phyloP scores from a whole-genome alignment of 2,888 invertebrate species.

The Dasypolia templi region DNA sequence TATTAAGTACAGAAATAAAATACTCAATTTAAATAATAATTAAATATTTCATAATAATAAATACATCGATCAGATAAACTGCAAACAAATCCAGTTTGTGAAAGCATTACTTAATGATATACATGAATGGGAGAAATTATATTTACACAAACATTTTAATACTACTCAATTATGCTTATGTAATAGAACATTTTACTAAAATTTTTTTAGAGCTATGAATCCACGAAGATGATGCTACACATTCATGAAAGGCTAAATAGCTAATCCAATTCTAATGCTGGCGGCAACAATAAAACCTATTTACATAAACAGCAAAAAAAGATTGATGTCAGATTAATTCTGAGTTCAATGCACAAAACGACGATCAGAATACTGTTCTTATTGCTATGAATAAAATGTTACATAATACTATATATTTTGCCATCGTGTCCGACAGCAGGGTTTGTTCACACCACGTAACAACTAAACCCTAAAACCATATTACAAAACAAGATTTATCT shows the following conservation, averaged over 20 bases:
- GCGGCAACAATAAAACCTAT: not conserved
- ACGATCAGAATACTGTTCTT: slow-evolving; percentile 57
- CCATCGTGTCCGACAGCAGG: not conserved
- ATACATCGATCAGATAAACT: slow-evolving; percentile 1
- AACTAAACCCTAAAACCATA: slow-evolving; percentile 4
- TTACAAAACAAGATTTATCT: slow-evolving; percentile 2
- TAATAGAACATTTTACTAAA: not conserved
- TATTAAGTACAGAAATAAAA: slow-evolving; percentile 52
- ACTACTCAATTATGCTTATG: slow-evolving; percentile 20
- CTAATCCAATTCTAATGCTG: slow-evolving; percentile 9
- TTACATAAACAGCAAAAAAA: not conserved
- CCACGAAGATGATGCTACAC: not conserved
- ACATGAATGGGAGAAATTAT: slow-evolving; percentile 8
- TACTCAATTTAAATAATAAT: slow-evolving; percentile 25
- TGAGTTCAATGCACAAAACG: slow-evolving; percentile 7
- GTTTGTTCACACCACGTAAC: not conserved
- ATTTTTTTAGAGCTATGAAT: not conserved
- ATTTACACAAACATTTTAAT: slow-evolving; percentile 15
- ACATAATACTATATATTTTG: slow-evolving; percentile 52
- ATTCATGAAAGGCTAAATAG: not conserved
- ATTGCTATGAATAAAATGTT: slow-evolving; percentile 48
- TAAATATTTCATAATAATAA: slow-evolving; percentile 30
- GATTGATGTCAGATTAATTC: not conserved
- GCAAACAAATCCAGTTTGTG: slow-evolving; percentile 23
- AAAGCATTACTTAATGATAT: slow-evolving; percentile 2